Conservation (phyloP, 1,140 invertebrate species). For the Anoplolepis gracilipes region DNA sequence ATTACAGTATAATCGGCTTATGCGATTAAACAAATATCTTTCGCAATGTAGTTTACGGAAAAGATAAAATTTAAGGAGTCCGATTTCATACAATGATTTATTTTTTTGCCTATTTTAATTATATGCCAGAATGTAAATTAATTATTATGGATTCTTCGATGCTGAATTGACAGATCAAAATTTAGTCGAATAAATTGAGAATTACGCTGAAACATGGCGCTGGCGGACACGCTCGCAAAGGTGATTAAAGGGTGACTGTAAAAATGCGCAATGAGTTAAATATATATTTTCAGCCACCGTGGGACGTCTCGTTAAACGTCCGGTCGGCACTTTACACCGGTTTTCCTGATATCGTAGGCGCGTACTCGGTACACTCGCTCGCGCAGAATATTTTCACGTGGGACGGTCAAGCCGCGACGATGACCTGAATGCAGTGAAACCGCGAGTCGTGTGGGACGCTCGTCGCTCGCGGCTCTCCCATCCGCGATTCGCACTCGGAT, state of each 20-base stretch:
- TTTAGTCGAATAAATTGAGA: slow-evolving; percentile 40
- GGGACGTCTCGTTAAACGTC: slow-evolving; percentile 47
- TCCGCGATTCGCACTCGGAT: slow-evolving; percentile 59
- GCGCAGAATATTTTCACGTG: slow-evolving; percentile 68
- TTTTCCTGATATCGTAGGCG: slow-evolving; percentile 51
- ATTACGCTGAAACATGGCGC: background rate
- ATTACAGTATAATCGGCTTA: background rate
- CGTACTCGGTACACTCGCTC: slow-evolving; percentile 27
- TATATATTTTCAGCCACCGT: slow-evolving; percentile 40
- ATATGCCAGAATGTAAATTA: too few relatives aligned
- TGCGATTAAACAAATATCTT: background rate
- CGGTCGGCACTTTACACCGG: slow-evolving; percentile 36
- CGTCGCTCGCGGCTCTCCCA: slow-evolving; percentile 31
- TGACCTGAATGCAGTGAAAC: slow-evolving; percentile 76
- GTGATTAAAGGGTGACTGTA: slow-evolving; percentile 26
- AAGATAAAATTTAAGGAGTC: background rate
- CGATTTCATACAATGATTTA: background rate
- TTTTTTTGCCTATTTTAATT: slow-evolving; percentile 44
- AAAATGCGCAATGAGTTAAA: slow-evolving; percentile 40
- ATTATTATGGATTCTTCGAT: too few relatives aligned
- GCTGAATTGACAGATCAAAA: slow-evolving; percentile 9
- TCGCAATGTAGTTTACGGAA: too few relatives aligned
- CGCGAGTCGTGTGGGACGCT: slow-evolving; percentile 60
- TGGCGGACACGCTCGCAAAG: slow-evolving; percentile 7
- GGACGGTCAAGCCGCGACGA: slow-evolving; percentile 62